Evolutionary conservation across 2,888 invertebrate species (phyloP), one percentile per base, ranked within the genome.

Genomic region (Lasioglossum pauxillum): DNA sequence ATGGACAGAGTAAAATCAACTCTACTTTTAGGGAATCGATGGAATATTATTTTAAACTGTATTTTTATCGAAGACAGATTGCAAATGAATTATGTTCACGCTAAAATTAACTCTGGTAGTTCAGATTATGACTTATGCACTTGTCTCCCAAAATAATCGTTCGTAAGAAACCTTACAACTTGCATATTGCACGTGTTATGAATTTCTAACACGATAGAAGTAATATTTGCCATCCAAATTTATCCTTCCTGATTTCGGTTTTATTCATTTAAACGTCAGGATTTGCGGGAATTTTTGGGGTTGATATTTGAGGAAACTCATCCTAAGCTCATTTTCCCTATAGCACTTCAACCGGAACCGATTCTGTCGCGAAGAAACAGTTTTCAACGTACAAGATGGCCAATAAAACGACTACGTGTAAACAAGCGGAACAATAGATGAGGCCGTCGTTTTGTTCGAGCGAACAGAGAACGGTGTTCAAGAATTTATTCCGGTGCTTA

Each of bases 401-500:
- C n/a, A n/a, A 57, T 57, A 57, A n/a, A 57, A 57, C 57, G 1
- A n/a, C n/a, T 1, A 2, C n/a, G 4, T 57, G 3, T 57, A 57
- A n/a, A 57, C 57, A 57, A 57, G 12, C 57, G 57, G 12, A 2
- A 57, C 57, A n/a, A 57, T 57, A 12, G n/a, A 4, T 12, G n/a
- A 23, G 12, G 2, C 57, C 12, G n/a, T 57, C 10, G 57, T 57
- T 57, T 12, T 57, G 57, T 57, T 57, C 12, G n/a, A 23, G n/a
- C n/a, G 57, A 0, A 12, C n/a, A 4, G 57, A 12, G n/a, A 57
- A 57, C 57, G 4, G n/a, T 57, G 57, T 57, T 12, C 23, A n/a
- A 57, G 73, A 72, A 73, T 85, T 83, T 49, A 57, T 75, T n/a
- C 46, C 64, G n/a, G 41, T 67, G 57, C 53, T 71, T 19, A 31